Base-by-base conservation (phyloP, 1,140 invertebrate genomes). In the Drosophila orena region DNA sequence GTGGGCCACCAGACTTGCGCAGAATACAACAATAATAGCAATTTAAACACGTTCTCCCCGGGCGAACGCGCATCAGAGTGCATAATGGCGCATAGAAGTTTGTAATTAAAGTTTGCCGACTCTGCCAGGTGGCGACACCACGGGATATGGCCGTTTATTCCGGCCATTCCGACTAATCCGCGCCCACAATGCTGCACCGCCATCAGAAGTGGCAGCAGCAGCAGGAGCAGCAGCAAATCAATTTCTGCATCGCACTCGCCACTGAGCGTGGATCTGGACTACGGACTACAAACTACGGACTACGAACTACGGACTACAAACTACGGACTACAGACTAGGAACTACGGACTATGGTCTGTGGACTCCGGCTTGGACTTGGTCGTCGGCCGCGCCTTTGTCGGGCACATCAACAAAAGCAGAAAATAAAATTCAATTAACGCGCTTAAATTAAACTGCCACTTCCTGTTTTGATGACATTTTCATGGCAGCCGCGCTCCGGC, bases 361-460 rank as follows among this genome's bases (percentile, higher is more conserved):
- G 22, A 17, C 40, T 34, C 43, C 42, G 35, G 44, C 40, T 40
- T 20, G 59, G 44, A 52, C 64, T 65, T 37, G 64, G 59, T 43
- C 64, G 52, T 44, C 46, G 61, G n/a, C 44, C 27, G 15, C 44
- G 30, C 44, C 35, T 49, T 62, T 61, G 69, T 55, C 35, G 34
- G 17, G 27, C 14, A 30, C 58, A 56, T 71, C 75, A 78, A 78
- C 66, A 78, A 78, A 78, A 59, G 66, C 58, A 78, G 60, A 89
- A 83, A 91, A 91, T 91, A 89, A 91, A 91, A 91, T 91, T 91
- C 89, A 91, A 91, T 91, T 91, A 91, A 90, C 89, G 89, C 89
- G 81, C 71, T 89, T 86, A 91, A 91, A 91, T 91, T 91, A 91
- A 91, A 89, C 89, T 91, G 89, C 89, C 89, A 91, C 89, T 91